Evolutionary conservation across 1,140 invertebrate species (phyloP), one percentile per base, ranked within the genome.

Genomic region (Listronotus oregonensis): DNA sequence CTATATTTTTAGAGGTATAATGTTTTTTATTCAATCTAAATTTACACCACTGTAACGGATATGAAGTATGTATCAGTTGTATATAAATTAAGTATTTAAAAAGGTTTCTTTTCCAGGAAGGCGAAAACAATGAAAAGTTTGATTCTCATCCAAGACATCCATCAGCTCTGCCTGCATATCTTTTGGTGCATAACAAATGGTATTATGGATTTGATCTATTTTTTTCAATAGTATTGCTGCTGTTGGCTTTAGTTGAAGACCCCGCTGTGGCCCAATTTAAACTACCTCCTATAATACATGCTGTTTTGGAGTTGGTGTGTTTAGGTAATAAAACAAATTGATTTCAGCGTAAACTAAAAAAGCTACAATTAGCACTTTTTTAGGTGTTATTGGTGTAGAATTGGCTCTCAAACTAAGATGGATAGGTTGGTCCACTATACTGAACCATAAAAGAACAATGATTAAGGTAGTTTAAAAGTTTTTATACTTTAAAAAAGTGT

Each of bases 101-200:
- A 63, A 6, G 18, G 42, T 61, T 52, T 31, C 50, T 46, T 56
- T 74, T 67, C 39, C 77, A 94, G 88, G 94, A 96, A 87, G 94
- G 93, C 10, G 85, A 87, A 79, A 95, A 96, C 74, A 96, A 96
- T 82, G 93, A 95, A 79, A 95, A 95, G 78, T 96, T 95, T 77
- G 90, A 92, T 74, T 93, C 91, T 6, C 93, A 96, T 80, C 94
- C 94, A 0, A 85, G 86, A 42, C 89, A 89, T 76, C 89, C 89
- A 18, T 88, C 90, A 73, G 91, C 93, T 75, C 80, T 96, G 51
- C 93, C 93, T 9, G 90, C 92, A 0, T 96, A 96, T 78, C 82
- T 95, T 15, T 80, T 94, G 42, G 93, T 94, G 0, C 93, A 96
- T 78, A 95, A 94, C 76, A 86, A 85, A 64, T 93, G 91, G 89